Evolutionary conservation across 2,797 vertebrate species (phyloP).

Genomic region (Parotocinclus haroldoi): DNA sequence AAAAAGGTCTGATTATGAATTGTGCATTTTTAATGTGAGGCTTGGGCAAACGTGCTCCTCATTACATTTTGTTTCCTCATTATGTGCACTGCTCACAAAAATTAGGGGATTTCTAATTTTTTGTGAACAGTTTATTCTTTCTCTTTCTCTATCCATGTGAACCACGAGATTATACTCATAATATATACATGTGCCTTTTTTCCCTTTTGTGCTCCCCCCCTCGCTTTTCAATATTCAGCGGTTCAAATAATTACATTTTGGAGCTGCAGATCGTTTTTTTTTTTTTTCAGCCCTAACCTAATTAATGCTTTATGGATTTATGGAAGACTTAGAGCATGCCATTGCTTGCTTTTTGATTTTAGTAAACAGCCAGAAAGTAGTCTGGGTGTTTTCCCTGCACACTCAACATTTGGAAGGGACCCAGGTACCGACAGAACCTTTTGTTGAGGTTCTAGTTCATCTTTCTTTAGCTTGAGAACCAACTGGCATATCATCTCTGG

Average conservation of each 20-base stretch:
- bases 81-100: no score
- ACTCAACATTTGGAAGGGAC: background rate
- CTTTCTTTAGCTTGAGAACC: no score
- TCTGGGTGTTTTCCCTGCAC: background rate
- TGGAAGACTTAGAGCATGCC: background rate
- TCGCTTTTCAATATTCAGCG: slow-evolving; percentile 9
- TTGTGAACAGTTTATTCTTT: no score
- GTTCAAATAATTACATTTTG: slow-evolving; percentile 43
- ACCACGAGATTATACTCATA: background rate
- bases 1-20: slow-evolving; percentile 44
- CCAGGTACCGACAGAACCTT: no score
- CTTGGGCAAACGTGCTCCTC: slow-evolving; percentile 37
- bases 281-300: background rate
- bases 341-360: slow-evolving; percentile 1
- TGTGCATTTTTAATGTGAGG: slow-evolving; percentile 48
- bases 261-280: slow-evolving; percentile 6
- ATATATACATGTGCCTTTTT: slow-evolving; percentile 30
- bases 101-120: no score
- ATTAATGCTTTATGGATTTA: background rate
- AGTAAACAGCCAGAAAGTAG: background rate
- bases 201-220: slow-evolving; percentile 15
- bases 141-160: background rate
- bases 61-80: slow-evolving; percentile 43
- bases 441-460: background rate
- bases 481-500: no score